phyloP scores from a whole-genome alignment of 2,797 vertebrate species.

The Pangasius mekongensis region DNA sequence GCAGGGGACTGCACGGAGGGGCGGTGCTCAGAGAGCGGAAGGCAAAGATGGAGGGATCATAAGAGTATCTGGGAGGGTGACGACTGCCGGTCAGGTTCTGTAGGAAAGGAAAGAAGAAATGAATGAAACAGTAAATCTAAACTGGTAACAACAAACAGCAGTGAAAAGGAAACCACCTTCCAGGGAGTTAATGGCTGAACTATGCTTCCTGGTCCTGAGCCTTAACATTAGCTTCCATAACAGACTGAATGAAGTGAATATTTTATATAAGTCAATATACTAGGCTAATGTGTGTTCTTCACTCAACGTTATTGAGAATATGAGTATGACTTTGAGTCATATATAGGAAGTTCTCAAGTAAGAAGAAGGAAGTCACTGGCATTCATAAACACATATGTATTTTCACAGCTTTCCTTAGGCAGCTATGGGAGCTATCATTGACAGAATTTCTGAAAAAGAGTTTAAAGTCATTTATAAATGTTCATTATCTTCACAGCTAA shows the following conservation, averaged over 20 bases:
- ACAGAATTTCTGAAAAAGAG: background rate
- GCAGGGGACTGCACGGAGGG: slow-evolving; percentile 83
- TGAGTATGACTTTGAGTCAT: background rate
- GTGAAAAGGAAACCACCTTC: slow-evolving; percentile 2
- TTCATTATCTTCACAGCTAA: background rate
- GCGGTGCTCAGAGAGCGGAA: slow-evolving; percentile 88
- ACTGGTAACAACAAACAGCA: slow-evolving; percentile 12
- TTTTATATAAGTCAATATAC: background rate
- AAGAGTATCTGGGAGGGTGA: slow-evolving; percentile 81
- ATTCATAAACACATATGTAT: background rate
- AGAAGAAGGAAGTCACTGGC: background rate
- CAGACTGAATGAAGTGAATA: background rate
- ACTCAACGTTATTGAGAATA: background rate
- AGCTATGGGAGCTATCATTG: background rate
- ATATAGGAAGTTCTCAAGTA: background rate
- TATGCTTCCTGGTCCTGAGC: background rate
- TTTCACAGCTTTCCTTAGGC: background rate
- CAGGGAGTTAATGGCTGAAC: background rate
- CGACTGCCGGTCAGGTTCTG: slow-evolving; percentile 81
- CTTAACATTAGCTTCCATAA: background rate
- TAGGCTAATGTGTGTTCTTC: background rate
- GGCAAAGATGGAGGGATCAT: slow-evolving; percentile 88
- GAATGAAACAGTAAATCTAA: slow-evolving; percentile 18
- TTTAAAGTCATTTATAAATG: background rate
- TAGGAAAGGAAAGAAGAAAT: slow-evolving; percentile 51